Base-by-base conservation (phyloP, 92 coral and sea anemone species). In the Diadumene lineata region DNA sequence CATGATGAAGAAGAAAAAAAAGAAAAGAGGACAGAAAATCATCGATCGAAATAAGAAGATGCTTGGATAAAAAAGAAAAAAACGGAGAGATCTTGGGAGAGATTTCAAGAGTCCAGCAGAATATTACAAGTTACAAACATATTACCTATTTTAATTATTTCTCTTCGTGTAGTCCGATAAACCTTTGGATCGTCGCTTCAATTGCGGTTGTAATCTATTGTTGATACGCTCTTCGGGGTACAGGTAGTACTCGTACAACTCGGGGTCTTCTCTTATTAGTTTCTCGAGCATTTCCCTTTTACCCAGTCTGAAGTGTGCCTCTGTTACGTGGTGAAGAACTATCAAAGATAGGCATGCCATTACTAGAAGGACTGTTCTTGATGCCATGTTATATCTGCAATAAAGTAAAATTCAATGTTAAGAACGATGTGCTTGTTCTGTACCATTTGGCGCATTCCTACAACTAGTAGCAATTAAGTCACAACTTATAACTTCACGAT, bases 301-400 rank as follows among this genome's bases (percentile, higher is more conserved):
- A 24, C 91, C 91, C 51, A 86, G 77, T 43, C 91, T 64, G 50
- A 86, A 86, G 79, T 86, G 91, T 22, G 91, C 91, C 48, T 75
- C 64, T 64, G 81, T 32, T 70, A 73, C 22, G 23, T 86, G 83
- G 26, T 73, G n/a, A 23, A 86, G 64, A n/a, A 86, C 68, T 43
- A 86, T 66, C 60, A 84, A 34, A 26, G 77, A 57, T 30, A 86
- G 48, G 57, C 79, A 82, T 43, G 81, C 72, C 38, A 86, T 69
- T 28, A 86, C 64, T 21, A 77, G 3, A 19, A 21, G 27, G 2
- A 78, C 23, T 26, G 50, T 28, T 78, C 68, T 68, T 24, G 69
- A 51, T 28, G 31, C 82, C 82, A 78, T 78, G 13, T 21, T 2
- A 25, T 73, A 15, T 58, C 69, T 73, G 68, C n/a, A 23, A 6